Conservation (phyloP, 2,113 vertebrate species). For the Grallaria varia region DNA sequence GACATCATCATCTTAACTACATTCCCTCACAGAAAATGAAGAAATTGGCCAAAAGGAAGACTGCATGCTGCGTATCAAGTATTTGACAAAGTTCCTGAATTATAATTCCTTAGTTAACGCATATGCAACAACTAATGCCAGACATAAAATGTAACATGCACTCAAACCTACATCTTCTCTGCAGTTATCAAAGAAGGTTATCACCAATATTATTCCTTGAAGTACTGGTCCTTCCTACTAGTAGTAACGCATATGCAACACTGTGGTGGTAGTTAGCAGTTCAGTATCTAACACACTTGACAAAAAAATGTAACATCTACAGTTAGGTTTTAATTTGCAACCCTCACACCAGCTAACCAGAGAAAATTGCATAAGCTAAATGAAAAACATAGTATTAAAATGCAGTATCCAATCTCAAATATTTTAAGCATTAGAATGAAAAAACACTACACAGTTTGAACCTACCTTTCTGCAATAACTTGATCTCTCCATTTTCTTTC, state of each 20-base stretch:
- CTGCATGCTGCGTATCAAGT: not conserved
- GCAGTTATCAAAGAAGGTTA: not conserved
- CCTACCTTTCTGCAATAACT: conserved; percentile 89
- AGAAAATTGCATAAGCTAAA: not conserved
- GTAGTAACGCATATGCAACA: not conserved
- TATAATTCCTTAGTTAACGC: not conserved
- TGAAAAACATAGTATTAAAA: not conserved
- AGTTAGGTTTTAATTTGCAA: not conserved
- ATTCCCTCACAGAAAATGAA: not conserved
- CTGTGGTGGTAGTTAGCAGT: not conserved
- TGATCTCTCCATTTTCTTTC: conserved; percentile 94
- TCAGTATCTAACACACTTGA: not conserved
- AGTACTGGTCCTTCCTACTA: not conserved
- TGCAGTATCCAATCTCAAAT: not conserved
- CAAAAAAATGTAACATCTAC: not conserved
- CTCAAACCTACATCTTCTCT: not conserved
- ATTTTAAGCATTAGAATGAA: not conserved
- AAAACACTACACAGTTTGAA: not conserved
- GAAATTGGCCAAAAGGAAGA: not conserved
- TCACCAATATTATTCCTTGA: not conserved
- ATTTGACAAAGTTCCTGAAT: not conserved
- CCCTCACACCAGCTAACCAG: not conserved
- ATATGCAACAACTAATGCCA: not conserved
- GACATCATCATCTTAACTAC: not conserved
- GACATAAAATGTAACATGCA: not conserved